phyloP scores from a whole-genome alignment of 2,888 invertebrate genomes.

The Amblyjoppa fuscipennis region DNA sequence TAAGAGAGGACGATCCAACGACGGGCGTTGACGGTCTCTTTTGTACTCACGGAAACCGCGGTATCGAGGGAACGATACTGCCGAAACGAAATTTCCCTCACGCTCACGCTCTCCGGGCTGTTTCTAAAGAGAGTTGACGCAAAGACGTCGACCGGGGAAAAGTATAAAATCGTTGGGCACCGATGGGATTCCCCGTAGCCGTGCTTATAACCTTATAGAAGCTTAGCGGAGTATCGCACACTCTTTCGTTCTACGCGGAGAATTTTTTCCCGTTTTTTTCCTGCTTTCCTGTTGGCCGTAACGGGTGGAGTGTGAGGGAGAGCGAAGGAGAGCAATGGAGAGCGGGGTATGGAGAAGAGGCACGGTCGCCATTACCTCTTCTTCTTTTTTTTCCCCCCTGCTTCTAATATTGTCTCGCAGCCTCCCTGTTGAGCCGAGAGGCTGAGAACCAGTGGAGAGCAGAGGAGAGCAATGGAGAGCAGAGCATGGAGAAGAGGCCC shows the following conservation, averaged over 20 bases:
- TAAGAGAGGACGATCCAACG: conserved; percentile 31
- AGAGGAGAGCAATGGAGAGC: conserved; percentile 28
- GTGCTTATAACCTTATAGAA: conserved; percentile 57
- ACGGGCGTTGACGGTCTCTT: conserved; percentile 54
- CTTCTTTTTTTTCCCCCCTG: too few relatives aligned
- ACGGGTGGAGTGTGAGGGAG: conserved; percentile 32
- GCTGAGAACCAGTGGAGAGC: too few relatives aligned
- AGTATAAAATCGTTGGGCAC: conserved; percentile 47
- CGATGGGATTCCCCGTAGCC: conserved; percentile 43
- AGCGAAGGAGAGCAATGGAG: conserved; percentile 21
- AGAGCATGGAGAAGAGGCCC: not conserved
- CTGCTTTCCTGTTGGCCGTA: conserved; percentile 8
- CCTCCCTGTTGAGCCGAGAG: too few relatives aligned
- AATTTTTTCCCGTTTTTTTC: conserved; percentile 22
- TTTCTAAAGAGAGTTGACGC: conserved; percentile 48
- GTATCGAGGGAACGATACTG: conserved; percentile 11
- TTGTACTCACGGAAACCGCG: conserved; percentile 47
- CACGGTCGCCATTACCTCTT: conserved; percentile 47
- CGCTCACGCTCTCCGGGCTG: conserved; percentile 29
- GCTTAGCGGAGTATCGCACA: conserved; percentile 31
- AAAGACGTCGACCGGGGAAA: conserved; percentile 49
- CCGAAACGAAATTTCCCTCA: conserved; percentile 48
- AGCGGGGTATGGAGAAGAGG: not conserved
- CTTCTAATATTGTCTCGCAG: too few relatives aligned
- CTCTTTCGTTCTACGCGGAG: conserved; percentile 32